Evolutionary conservation across 2,888 invertebrate genomes (phyloP).

Genomic region (Micropterix aruncella): DNA sequence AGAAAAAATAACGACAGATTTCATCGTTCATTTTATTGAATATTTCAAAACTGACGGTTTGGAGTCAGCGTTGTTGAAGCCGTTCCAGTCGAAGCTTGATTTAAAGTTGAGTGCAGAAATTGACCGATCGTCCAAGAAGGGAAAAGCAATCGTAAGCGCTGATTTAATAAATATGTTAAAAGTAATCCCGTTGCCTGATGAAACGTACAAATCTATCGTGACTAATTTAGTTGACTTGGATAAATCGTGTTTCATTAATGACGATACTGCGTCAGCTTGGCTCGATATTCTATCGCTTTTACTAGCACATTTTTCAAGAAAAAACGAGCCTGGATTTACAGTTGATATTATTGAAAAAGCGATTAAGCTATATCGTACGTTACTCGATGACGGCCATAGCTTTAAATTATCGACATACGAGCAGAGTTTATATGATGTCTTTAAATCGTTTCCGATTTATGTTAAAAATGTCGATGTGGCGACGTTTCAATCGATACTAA

Average conservation of each 20-base stretch:
- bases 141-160: slow-evolving; percentile 21
- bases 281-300: slow-evolving; percentile 32
- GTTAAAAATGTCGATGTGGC: slow-evolving; percentile 32
- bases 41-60: slow-evolving; percentile 5
- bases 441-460: slow-evolving; percentile 45
- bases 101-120: slow-evolving; percentile 29
- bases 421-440: slow-evolving; percentile 35
- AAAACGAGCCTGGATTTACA: slow-evolving; percentile 14
- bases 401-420: slow-evolving; percentile 40
- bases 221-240: slow-evolving; percentile 24
- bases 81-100: slow-evolving; percentile 40
- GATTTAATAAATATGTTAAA: slow-evolving; percentile 29
- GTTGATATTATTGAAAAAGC: slow-evolving; percentile 10
- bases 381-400: slow-evolving; percentile 19
- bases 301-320: slow-evolving; percentile 30
- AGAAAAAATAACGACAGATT: slow-evolving; percentile 3
- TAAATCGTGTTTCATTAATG: slow-evolving; percentile 23
- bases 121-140: slow-evolving; percentile 27
- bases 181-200: slow-evolving; percentile 23
- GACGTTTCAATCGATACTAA: slow-evolving; percentile 38
- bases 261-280: slow-evolving; percentile 35
- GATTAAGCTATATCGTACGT: slow-evolving; percentile 16
- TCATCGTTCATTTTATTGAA: slow-evolving; percentile 11
- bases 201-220: slow-evolving; percentile 30
- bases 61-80: slow-evolving; percentile 20